Evolutionary conservation across 1,140 invertebrate genomes (phyloP), one percentile per base, ranked within the genome.

Genomic region (Spodoptera frugiperda): DNA sequence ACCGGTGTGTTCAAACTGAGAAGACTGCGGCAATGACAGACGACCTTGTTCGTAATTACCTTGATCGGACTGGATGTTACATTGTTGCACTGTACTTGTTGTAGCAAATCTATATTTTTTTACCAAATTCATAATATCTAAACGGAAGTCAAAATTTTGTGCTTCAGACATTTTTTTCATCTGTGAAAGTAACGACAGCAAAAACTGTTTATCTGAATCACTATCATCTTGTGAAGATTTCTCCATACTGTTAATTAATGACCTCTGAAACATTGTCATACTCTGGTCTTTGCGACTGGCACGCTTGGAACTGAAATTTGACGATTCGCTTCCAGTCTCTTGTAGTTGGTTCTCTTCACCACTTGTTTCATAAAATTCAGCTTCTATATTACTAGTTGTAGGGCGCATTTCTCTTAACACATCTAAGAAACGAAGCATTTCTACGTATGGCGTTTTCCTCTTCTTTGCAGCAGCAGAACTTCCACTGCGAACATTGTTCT

Each of bases 81-180:
- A 67, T 67, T 67, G 63, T 67, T 67, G 63, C 63, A 67, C 63
- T 67, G 63, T 67, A 67, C 63, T 67, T 67, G 63, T 67, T 67
- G 63, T 67, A 67, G 46, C 63, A 67, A 67, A 67, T 67, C 63
- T 48, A 67, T 67, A 67, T 67, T 67, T 67, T 67, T 67, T 67
- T 49, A 67, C 63, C 44, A 67, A 67, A 67, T 67, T 67, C 63
- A 67, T 67, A 67, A 67, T 67, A 67, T 67, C 44, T 49, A 67
- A 67, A 25, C 63, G 63, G 63, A 67, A 67, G 63, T 67, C 63
- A 49, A 67, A 49, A 67, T 67, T 67, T 67, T 67, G 63, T 67
- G 17, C 63, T 67, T 67, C 63, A 67, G 63, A 67, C 63, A 67
- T 67, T 67, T 67, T 67, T 67, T 67, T 65, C 63, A 67, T 67